phyloP scores from a whole-genome alignment of 1,140 invertebrate species.

The Diorhabda carinulata region DNA sequence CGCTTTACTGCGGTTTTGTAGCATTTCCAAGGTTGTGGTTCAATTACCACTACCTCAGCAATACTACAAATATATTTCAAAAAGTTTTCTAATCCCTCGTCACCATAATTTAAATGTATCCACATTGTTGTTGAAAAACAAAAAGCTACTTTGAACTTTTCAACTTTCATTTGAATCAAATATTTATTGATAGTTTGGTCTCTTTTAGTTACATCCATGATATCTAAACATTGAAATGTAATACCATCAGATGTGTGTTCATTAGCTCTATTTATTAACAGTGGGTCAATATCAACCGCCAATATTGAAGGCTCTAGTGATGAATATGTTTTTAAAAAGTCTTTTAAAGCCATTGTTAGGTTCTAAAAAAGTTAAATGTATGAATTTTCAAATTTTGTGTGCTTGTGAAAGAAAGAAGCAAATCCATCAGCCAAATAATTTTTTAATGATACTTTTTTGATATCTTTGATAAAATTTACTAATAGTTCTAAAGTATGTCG shows the following conservation, averaged over 20 bases:
- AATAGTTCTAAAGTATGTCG: too few species aligned
- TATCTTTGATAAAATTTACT: too few species aligned
- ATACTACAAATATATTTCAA: slow-evolving; percentile 54
- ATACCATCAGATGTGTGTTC: slow-evolving; percentile 51
- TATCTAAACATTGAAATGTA: slow-evolving; percentile 58
- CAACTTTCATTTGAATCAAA: slow-evolving; percentile 46
- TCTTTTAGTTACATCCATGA: slow-evolving; percentile 52
- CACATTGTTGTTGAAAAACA: slow-evolving; percentile 84
- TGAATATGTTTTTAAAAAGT: slow-evolving; percentile 52
- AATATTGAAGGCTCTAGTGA: slow-evolving; percentile 54
- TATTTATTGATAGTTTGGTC: slow-evolving; percentile 48
- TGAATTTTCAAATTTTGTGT: too few species aligned
- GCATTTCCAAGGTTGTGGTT: slow-evolving; percentile 80
- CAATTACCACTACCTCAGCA: slow-evolving; percentile 62
- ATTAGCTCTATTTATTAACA: slow-evolving; percentile 63
- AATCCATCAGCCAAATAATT: too few species aligned
- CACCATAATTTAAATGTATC: slow-evolving; percentile 80
- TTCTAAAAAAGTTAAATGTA: slow-evolving; percentile 47
- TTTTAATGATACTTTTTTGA: too few species aligned
- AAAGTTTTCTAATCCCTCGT: slow-evolving; percentile 61
- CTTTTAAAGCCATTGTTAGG: slow-evolving; percentile 57
- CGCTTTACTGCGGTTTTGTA: slow-evolving; percentile 69
- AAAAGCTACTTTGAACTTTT: slow-evolving; percentile 66
- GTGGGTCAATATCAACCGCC: slow-evolving; percentile 70
- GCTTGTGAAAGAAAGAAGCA: too few species aligned